Evolutionary conservation across 2,888 invertebrate species (phyloP).

Genomic region (Tenthredo scrophulariae): DNA sequence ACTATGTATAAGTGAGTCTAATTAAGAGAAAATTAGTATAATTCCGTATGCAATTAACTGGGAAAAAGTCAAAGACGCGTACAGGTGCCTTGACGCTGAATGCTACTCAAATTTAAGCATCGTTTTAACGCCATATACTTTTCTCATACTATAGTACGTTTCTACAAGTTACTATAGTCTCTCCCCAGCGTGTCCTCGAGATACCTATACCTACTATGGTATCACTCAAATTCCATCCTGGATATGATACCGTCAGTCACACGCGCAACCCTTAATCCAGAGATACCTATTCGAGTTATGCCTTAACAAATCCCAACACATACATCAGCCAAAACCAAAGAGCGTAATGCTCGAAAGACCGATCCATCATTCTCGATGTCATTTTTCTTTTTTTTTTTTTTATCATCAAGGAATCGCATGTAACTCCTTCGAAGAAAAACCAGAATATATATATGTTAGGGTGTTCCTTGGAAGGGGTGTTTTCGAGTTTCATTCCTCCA

Average conservation of each 20-base stretch:
- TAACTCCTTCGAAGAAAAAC: too few species aligned
- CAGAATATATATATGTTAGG: too few species aligned
- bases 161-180: not conserved
- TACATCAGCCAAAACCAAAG: not conserved
- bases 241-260: not conserved
- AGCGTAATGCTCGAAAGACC: not conserved
- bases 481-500: too few species aligned
- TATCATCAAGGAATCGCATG: not conserved
- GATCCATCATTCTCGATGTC: not conserved
- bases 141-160: not conserved
- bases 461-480: too few species aligned
- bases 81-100: not conserved
- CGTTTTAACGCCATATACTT: not conserved
- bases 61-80: slow-evolving; percentile 27
- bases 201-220: not conserved
- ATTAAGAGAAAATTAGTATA: slow-evolving; percentile 32
- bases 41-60: slow-evolving; percentile 15
- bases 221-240: not conserved
- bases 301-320: not conserved
- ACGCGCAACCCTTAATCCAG: not conserved
- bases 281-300: not conserved
- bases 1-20: not conserved
- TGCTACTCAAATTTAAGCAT: slow-evolving; percentile 10
- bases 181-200: not conserved
- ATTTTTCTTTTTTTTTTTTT: not conserved